Evolutionary conservation across 1,140 invertebrate species (phyloP), one percentile per base, ranked within the genome.

Genomic region (Lasaia peninsularis): DNA sequence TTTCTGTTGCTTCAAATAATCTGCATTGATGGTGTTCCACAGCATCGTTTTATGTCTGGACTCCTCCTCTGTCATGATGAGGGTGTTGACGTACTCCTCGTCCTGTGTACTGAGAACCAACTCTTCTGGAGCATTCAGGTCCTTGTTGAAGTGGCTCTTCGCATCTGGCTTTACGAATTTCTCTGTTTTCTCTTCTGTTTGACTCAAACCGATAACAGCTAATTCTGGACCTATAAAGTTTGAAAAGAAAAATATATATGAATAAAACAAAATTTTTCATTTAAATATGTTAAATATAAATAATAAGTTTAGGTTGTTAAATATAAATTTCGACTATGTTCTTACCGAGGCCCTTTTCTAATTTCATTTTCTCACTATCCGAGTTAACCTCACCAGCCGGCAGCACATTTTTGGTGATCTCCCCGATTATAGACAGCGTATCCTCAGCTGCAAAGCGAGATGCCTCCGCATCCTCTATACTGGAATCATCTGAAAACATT

Each of bases 31-130:
- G 75, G 92, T 92, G 63, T 94, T 93, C 98, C 97, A 99, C 56
- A 98, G 81, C 51, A 90, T 91, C 6, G 94, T 93, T 90, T 98
- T 98, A 28, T 92, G 91, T 51, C 92, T 81, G 1, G 94, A 92
- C 86, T 98, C 97, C 58, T 93, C 91, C 18, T 95, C 93, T 1
- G 92, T 93, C 90, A 99, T 93, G 37, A 99, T 96, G 69, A 98
- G 96, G 50, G 92, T 92, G 76, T 97, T 94, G 10, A 99, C 90
- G 90, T 99, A 98, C 18, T 94, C 96, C 75, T 99, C 98, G 74
- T 98, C 96, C 71, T 98, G 96, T 72, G 98, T 95, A 20, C 98
- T 92, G 49, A 97, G 86, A 71, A 94, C 91, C n/a, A 98, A 86
- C 71, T 96, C 95, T 2, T 94, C 93, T 1, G 86, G 89, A 2